Base-by-base conservation (phyloP, 1,140 invertebrate genomes). In the Pemphigus obesinymphae region DNA sequence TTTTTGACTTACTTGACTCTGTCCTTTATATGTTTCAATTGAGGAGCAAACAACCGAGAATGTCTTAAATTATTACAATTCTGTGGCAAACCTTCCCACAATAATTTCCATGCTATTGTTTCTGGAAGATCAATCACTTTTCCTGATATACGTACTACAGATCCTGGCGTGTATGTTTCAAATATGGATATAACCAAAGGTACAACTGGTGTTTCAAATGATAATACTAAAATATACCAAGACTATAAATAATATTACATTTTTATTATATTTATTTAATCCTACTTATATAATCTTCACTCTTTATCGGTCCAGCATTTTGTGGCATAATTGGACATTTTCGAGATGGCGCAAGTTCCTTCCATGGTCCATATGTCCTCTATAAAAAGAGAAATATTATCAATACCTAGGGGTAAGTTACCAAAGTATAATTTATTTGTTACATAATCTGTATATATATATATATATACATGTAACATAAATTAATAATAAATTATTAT, bases 301-400 rank as follows among this genome's bases (percentile, higher is more conserved):
- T 92, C 26, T 88, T 87, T 83, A 93, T 88, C 53, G 88, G 84
- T 73, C 90, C 89, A 85, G 91, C 90, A 86, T 93, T 93, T 86
- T 93, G 91, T 45, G 91, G 90, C 90, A 93, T 92, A 84, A 93
- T 95, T 84, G 92, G 89, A 82, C 88, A 87, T 83, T 89, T 89
- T 84, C 87, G 89, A 15, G 93, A 94, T 63, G 93, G 93, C 6
- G 92, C 92, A 84, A 91, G 88, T 53, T 93, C 90, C 95, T 95
- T 96, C 95, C 95, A 97, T 80, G 89, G 91, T 15, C 95, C 95
- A 88, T 96, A 96, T 7, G 94, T 95, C 88, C 94, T 91, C 95
- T 97, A 85, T 31, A 88, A 88, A 80, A 61, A 55, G 4, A 23
- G 11, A 55, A n/a, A n/a, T n/a, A n/a, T n/a, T n/a, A n/a, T n/a